Evolutionary conservation across 2,113 vertebrate genomes (phyloP), one percentile per base, ranked within the genome.

Genomic region (Trichechus manatus): DNA sequence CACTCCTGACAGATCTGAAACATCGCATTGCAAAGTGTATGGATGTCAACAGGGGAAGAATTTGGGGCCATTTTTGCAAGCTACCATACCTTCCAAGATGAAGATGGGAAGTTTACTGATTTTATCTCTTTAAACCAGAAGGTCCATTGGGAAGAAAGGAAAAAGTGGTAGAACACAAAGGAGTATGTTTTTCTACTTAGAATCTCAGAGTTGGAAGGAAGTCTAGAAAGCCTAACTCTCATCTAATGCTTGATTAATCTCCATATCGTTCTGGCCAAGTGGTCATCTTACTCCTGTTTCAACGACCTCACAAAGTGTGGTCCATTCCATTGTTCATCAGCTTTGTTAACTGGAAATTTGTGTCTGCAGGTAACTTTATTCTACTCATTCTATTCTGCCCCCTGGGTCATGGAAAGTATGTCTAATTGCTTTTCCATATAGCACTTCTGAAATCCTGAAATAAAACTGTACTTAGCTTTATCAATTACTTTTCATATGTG

Each of bases 31-130:
- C 63, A 59, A 23, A 78, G 47, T 66, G 80, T n/a, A 25, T 33
- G n/a, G 56, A 74, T 7, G 6, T 8, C 53, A 42, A 53, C 27
- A 80, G 89, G 9, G 89, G 36, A 93, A 86, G 64, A 93, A 74
- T 93, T 70, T 70, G 61, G 29, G 31, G 80, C 20, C 36, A 90
- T 68, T 79, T 90, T 85, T 74, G 79, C 3, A 93, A 90, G n/a
- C n/a, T 80, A 72, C 4, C 50, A 68, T 1, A 63, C 9, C 39
- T 84, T 93, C 50, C 79, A 42, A 23, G 63, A 27, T 53, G 22
- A 89, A 85, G 39, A 72, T 13, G 11, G 39, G 70, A 93, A 89
- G 9, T 94, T 89, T 93, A 1, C 72, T 64, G 63, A 53, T 64
- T 9, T 74, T 39, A 64, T 89, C 66, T 85, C 56, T 56, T 85